Percentiles rank a stretch among this genome's conserved stretches.
These are phyloP conservation scores for Mythimna impura DNA, from an alignment of 2,888 invertebrate genomes.

Conservation along the genomic window DNA sequence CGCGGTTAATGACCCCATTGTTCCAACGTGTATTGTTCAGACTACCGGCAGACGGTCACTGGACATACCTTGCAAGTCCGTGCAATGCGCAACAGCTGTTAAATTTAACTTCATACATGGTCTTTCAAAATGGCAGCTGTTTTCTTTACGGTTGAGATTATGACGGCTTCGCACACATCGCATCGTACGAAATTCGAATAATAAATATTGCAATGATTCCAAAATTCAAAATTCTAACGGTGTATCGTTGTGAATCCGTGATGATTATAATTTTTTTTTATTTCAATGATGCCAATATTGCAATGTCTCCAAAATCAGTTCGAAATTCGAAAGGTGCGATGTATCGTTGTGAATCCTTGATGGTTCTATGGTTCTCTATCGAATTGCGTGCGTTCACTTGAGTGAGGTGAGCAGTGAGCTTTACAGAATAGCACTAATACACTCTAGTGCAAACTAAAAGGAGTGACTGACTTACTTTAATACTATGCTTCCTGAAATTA, in stretches of 20 bases:
- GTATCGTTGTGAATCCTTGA: background rate
- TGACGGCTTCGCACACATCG: background rate
- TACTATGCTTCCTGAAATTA: no score
- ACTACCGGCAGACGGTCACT: constrained; percentile 64
- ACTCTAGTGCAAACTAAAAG: no score
- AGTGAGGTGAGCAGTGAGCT: background rate
- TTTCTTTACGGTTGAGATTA: constrained; percentile 8
- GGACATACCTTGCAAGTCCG: constrained; percentile 27
- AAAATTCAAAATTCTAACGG: background rate
- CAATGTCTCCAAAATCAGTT: no score
- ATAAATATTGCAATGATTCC: no score
- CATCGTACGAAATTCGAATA: no score
- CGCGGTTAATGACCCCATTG: constrained; percentile 75
- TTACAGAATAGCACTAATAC: background rate
- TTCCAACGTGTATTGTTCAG: constrained; percentile 66
- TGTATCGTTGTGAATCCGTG: background rate
- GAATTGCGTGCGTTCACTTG: background rate
- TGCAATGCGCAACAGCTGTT: constrained; percentile 42
- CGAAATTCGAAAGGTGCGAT: no score
- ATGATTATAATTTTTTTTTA: background rate
- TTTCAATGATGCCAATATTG: no score
- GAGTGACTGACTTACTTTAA: no score
- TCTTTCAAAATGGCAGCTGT: constrained; percentile 19
- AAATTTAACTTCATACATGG: constrained; percentile 11
- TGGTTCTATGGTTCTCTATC: background rate